Evolutionary conservation across 2,888 invertebrate genomes (phyloP), one percentile per base, ranked within the genome.

Genomic region (Ypsolopha sequella): DNA sequence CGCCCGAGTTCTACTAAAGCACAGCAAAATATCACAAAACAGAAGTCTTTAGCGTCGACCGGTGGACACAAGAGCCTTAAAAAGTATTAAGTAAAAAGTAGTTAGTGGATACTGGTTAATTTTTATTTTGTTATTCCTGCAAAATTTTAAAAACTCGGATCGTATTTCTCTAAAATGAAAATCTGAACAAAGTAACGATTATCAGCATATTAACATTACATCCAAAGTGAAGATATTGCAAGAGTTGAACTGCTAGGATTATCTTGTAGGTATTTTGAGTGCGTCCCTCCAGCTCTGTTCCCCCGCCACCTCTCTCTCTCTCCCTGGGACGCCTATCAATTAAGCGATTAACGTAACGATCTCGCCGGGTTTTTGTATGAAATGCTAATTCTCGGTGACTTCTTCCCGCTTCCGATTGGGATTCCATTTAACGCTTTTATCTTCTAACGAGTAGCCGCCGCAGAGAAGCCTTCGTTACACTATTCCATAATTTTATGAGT

Each of bases 311-410:
- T 24, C 24, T 4, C 24, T 24, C 24, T 24, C 24, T 24, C 24
- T 4, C 39, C 45, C 24, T 43, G 14, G 45, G 52, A 50, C 54
- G 55, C 54, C 54, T 58, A 60, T 62, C 61, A 64, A 63, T 65
- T 63, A 60, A 59, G 59, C 61, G 60, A 63, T 63, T 61, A 63
- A 55, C 60, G 59, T 58, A 58, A 57, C 60, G 60, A 60, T 52
- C 60, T 52, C 48, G 50, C 48, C 46, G 39, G 53, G 55, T 62
- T 58, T 63, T 63, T 63, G 60, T 55, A 56, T 53, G 54, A 59
- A 66, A 66, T 62, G 66, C 60, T 65, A 65, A 67, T 64, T 55
- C 54, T 46, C 45, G 14, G 14, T 11, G 41, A 11, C 41, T 41
- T 11, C 41, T 41, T 45, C 49, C 53, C 51, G 53, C 51, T 56